Base-by-base conservation (phyloP, 2,797 vertebrate species). In the Poecilia velifera region DNA sequence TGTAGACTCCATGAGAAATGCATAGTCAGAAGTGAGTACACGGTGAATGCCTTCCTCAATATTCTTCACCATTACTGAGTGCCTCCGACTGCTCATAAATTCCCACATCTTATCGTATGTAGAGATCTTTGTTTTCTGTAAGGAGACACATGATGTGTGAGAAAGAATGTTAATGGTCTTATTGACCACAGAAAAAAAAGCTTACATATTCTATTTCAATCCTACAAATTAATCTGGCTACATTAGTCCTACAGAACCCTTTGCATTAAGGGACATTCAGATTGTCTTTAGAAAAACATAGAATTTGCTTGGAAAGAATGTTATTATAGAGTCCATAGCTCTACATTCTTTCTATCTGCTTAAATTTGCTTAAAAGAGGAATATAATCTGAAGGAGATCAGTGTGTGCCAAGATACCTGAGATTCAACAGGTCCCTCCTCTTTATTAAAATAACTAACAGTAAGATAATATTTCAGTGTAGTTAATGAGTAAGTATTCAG, bases 31-130 rank as follows among this genome's bases (percentile, higher is more conserved):
- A 80, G 98, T 99, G 89, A 99, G 97, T 74, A 98, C 98, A 0
- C 98, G 96, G 76, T 99, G 97, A 90, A 99, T 99, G 41, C 98
- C 98, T 92, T 99, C 98, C 87, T 99, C 98, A 28, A 98, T 95
- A 81, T 97, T 97, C 95, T 98, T 98, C 88, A 99, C 98, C 94
- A 99, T 97, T 82, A 98, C 98, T 0, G 98, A 97, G 92, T 99
- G 98, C 78, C 97, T 96, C 72, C 98, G 96, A 93, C 98, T 99
- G 94, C 98, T 99, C 98, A 99, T 99, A 89, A 99, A 99, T 85
- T 98, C 98, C 98, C 98, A 99, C 98, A 99, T 99, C 95, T 99
- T 99, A 89, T 99, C 98, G 1, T 99, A 99, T 0, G 98, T 99
- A 78, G 98, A 98, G 87, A 99, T 99, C 96, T 99, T 99, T 74